Evolutionary conservation across 2,797 vertebrate species (phyloP), one percentile per base, ranked within the genome.

Genomic region (Artibeus lituratus): DNA sequence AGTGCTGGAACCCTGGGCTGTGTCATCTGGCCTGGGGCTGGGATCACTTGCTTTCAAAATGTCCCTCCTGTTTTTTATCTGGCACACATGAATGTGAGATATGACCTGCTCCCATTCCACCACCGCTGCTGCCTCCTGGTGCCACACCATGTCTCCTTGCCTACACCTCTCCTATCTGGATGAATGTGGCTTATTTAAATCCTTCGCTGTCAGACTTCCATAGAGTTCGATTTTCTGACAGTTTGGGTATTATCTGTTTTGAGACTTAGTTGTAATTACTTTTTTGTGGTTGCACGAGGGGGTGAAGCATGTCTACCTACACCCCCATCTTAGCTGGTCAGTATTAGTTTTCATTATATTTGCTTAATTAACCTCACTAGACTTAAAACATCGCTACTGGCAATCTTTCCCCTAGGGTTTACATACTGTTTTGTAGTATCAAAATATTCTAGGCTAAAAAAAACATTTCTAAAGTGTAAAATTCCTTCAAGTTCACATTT

Each of bases 351-450:
- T 65, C 14, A 94, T 85, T 96, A 35, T 62, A 95, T 94, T 92
- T 97, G 39, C 67, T 96, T 89, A 90, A 94, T 96, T 89, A 94
- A 94, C 90, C 53, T 93, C 55, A 70, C 80, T 85, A 93, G 47
- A 53, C 44, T 90, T 95, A 95, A 96, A 85, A 94, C 42, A 96
- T 90, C 39, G 87, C 15, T 47, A 87, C 18, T 42, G 59, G 35
- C 12, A 90, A 88, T 77, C 47, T 94, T 51, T 51, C 53, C 62
- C 55, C 47, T 22, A 65, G 9, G 21, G 55, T 24, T 83, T 90
- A 90, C 12, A 92, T 18, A 76, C 19, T 85, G 39, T 57, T 95
- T 91, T 67, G 0, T 51, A 93, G 72, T 76, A 94, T 76, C 42
- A 96, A 93, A 94, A 87, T 72, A 91, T 5, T 37, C 55, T 67